Evolutionary conservation across 2,113 vertebrate genomes (phyloP), one percentile per base, ranked within the genome.

Genomic region (Lipotes vexillifer): DNA sequence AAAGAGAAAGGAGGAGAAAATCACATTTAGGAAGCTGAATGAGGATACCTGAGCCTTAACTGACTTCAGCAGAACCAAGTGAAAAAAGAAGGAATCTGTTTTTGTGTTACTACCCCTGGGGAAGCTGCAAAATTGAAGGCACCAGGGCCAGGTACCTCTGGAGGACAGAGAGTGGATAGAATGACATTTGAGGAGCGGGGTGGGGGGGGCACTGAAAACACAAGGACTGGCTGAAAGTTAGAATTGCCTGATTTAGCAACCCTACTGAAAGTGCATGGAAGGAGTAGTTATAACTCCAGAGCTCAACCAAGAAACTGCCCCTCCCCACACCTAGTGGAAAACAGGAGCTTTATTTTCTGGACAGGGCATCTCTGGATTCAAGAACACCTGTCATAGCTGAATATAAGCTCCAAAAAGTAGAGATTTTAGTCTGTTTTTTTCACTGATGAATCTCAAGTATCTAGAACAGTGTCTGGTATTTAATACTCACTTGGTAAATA

Each of bases 401-500:
- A 44, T 66, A 78, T 66, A 3, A 72, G 31, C 18, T 88, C 81
- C 75, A 44, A 46, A 85, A 72, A 2, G 8, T 9, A 83, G 29
- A 83, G 33, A 66, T 31, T 83, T 93, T 71, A 31, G 55, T 61
- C n/a, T 78, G 12, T 82, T 83, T 82, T 83, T 38, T 44, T 68
- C 44, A 71, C 17, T 29, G 18, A 82, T 49, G 1, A n/a, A 72
- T 69, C 44, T 82, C 18, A 72, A 72, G 8, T 87, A 33, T 21
- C 44, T 38, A 92, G 49, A 85, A 68, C 5, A 65, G 72, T 33
- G 14, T 31, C 75, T 92, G 46, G 38, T 59, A 41, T 61, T 91
- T 66, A 84, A 57, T 46, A 87, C 29, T 59, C 65, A 83, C 75
- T 93, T 83, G 41, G 90, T 74, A 87, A 94, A 77, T 82, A 96